Evolutionary conservation across 2,888 invertebrate species (phyloP).

Genomic region (Spodoptera exigua): DNA sequence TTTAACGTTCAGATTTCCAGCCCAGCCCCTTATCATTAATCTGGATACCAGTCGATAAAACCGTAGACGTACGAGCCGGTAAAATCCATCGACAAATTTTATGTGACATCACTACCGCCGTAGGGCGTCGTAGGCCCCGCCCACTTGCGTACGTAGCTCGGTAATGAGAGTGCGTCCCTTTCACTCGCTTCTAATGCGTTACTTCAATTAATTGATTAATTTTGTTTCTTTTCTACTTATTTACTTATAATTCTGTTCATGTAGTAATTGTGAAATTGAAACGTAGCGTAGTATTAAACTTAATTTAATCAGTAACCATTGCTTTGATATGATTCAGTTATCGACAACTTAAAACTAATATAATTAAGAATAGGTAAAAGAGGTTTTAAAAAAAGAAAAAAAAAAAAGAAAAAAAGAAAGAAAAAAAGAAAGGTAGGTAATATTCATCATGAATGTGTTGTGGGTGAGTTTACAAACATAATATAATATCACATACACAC

Average conservation of each 20-base stretch:
- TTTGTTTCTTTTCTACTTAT: not conserved
- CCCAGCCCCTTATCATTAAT: conserved; percentile 62
- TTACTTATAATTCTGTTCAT: conserved; percentile 14
- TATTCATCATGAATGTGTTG: no score
- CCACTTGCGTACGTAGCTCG: conserved; percentile 70
- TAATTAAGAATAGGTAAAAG: no score
- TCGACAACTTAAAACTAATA: no score
- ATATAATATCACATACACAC: no score
- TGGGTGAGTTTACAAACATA: no score
- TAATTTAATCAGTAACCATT: not conserved
- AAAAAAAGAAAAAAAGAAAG: no score
- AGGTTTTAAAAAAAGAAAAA: no score
- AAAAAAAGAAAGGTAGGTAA: no score
- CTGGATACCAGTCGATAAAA: conserved; percentile 73
- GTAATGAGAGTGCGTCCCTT: conserved; percentile 74
- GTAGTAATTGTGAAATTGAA: conserved; percentile 7
- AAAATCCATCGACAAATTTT: conserved; percentile 77
- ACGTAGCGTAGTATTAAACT: conserved; percentile 1
- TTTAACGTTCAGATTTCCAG: conserved; percentile 62
- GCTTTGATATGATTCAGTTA: not conserved
- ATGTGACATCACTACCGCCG: conserved; percentile 77
- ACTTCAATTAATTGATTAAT: conserved; percentile 41
- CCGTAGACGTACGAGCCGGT: conserved; percentile 63
- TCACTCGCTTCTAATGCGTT: conserved; percentile 63
- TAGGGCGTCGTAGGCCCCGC: conserved; percentile 72